phyloP scores from a whole-genome alignment of 2,113 vertebrate species.

The Geothlypis trichas region DNA sequence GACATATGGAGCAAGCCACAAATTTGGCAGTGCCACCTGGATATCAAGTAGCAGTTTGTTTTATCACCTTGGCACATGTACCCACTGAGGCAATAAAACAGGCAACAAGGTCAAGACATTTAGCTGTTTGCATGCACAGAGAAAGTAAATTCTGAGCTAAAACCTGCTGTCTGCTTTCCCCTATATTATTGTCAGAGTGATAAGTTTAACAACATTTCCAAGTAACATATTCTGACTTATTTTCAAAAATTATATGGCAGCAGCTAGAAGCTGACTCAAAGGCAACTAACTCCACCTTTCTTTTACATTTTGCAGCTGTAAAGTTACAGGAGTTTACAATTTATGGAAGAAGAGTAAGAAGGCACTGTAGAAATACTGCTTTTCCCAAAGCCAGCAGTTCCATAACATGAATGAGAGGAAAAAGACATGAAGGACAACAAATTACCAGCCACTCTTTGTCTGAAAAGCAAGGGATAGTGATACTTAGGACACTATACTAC shows the following conservation, averaged over 20 bases:
- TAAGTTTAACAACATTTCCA: not conserved
- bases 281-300: not conserved
- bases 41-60: slow-evolving; percentile 53
- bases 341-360: not conserved
- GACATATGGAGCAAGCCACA: not conserved
- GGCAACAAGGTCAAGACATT: slow-evolving; percentile 29
- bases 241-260: not conserved
- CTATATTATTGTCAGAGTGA: not conserved
- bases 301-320: not conserved
- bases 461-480: not conserved
- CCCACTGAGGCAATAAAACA: slow-evolving; percentile 13
- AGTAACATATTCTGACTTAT: not conserved
- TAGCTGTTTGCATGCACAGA: not conserved
- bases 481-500: not conserved
- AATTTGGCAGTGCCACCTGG: slow-evolving; percentile 36
- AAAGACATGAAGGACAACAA: not conserved
- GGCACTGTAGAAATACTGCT: not conserved
- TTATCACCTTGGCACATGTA: slow-evolving; percentile 39
- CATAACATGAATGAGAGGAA: not conserved
- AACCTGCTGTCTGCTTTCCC: not conserved
- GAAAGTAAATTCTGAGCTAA: slow-evolving; percentile 30
- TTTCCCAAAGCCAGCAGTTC: not conserved
- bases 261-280: not conserved
- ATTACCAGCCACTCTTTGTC: not conserved
- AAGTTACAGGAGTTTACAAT: not conserved